phyloP scores from a whole-genome alignment of 2,888 invertebrate genomes.

The Cerastis rubricosa region DNA sequence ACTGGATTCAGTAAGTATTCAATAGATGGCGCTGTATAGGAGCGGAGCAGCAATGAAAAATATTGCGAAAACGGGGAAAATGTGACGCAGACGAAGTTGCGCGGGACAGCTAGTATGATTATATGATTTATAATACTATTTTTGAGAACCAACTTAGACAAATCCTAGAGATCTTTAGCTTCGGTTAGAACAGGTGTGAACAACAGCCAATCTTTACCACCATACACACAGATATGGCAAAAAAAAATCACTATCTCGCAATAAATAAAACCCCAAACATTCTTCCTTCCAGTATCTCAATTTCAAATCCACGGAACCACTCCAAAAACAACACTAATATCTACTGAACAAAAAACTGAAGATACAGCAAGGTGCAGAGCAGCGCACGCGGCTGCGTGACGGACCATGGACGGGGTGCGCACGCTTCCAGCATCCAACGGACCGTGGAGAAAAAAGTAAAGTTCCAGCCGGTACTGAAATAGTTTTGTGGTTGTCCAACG shows the following conservation, averaged over 20 bases:
- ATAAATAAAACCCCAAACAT: background rate
- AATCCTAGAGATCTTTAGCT: background rate
- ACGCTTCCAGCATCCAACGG: constrained; percentile 68
- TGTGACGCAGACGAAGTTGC: too few relatives aligned
- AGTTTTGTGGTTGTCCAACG: constrained; percentile 29
- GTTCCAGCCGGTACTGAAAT: constrained; percentile 39
- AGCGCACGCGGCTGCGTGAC: constrained; percentile 89
- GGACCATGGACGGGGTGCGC: constrained; percentile 76
- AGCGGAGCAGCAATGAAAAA: too few relatives aligned
- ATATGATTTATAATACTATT: too few relatives aligned
- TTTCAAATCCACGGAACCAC: constrained; percentile 53
- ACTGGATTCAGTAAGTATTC: too few relatives aligned
- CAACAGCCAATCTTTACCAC: background rate
- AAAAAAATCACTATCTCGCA: background rate
- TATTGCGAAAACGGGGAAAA: too few relatives aligned
- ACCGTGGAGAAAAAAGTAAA: constrained; percentile 65
- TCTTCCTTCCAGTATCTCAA: background rate
- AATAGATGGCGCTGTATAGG: too few relatives aligned
- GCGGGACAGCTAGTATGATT: too few relatives aligned
- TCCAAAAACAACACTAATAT: constrained; percentile 45
- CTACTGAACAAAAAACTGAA: constrained; percentile 56
- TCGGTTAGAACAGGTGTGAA: background rate
- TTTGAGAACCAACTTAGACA: background rate
- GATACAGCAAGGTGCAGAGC: constrained; percentile 85
- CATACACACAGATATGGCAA: background rate